A percentile compares a stretch with the other conserved stretches of the same genome.
phyloP scores from a whole-genome alignment of 2,888 invertebrate species.

The Dioctria rufipes region DNA sequence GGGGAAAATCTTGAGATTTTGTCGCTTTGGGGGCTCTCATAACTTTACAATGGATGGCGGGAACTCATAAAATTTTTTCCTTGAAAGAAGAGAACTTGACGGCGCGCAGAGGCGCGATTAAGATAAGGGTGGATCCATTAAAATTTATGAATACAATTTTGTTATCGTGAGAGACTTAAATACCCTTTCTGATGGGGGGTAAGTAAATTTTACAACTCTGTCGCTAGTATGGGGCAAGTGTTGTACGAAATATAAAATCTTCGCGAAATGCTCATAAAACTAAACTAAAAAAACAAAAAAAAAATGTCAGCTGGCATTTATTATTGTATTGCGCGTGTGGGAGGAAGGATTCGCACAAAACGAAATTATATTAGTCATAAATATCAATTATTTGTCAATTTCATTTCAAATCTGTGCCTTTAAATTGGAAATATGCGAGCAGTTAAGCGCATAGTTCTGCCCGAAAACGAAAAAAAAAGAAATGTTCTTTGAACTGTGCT shows the following conservation, averaged over 20 bases:
- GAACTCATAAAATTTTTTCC: constrained; percentile 46
- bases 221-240: not conserved
- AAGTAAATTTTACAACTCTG: constrained; percentile 14
- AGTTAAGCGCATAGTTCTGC: not conserved
- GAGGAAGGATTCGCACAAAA: constrained; percentile 4
- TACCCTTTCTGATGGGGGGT: constrained; percentile 2
- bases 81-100: constrained; percentile 42
- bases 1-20: constrained; percentile 41
- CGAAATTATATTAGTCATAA: constrained; percentile 55
- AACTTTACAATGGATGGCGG: constrained; percentile 42
- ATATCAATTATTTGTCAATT: constrained; percentile 59
- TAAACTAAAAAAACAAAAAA: constrained; percentile 1
- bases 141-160: constrained; percentile 59
- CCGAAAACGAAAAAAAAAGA: not conserved
- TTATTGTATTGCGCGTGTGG: not conserved
- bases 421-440: constrained; percentile 49
- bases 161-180: constrained; percentile 54
- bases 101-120: constrained; percentile 52
- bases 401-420: constrained; percentile 30
- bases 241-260: constrained; percentile 25
- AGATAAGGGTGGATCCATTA: constrained; percentile 59
- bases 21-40: constrained; percentile 11
- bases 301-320: not conserved
- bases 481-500: no score
- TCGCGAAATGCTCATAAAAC: constrained; percentile 41